Conservation (phyloP, 2,113 vertebrate genomes). For the Amazona guildingii region DNA sequence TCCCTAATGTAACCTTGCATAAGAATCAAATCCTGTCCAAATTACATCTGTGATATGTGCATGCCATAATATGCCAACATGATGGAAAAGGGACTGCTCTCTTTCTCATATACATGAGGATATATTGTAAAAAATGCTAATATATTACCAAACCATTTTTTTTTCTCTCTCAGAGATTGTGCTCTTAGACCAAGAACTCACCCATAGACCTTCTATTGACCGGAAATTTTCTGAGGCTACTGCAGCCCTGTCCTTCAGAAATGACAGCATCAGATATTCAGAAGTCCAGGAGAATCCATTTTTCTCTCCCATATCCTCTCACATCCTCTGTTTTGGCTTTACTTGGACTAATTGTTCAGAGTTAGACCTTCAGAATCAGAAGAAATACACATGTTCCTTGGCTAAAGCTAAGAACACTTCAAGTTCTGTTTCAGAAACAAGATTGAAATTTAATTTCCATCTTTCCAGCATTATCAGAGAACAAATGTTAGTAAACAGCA, state of each 20-base stretch:
- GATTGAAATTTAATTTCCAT: constrained; percentile 32
- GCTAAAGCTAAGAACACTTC: constrained; percentile 29
- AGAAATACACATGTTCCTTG: neutral
- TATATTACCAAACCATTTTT: neutral
- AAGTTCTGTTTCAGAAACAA: constrained; percentile 7
- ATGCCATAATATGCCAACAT: neutral
- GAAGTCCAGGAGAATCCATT: neutral
- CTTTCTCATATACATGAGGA: neutral
- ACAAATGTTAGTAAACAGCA: constrained; percentile 11
- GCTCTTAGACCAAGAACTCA: neutral
- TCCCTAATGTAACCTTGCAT: neutral
- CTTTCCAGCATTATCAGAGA: constrained; percentile 55
- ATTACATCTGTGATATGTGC: neutral
- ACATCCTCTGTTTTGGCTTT: constrained; percentile 18
- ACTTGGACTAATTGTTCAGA: constrained; percentile 44
- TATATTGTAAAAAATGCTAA: neutral
- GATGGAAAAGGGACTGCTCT: neutral
- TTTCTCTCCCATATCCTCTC: neutral
- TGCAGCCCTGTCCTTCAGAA: neutral
- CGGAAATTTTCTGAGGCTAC: neutral
- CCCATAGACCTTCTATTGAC: neutral
- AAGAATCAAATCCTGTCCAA: constrained; percentile 8
- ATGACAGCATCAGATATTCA: neutral
- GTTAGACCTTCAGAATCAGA: constrained; percentile 27
- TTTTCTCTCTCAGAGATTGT: neutral